A percentile compares a stretch with the other conserved stretches of the same genome.
phyloP scores from a whole-genome alignment of 30 jellyfish, hydroid and myxozoan species.

The Calvadosia cruxmelitensis region DNA sequence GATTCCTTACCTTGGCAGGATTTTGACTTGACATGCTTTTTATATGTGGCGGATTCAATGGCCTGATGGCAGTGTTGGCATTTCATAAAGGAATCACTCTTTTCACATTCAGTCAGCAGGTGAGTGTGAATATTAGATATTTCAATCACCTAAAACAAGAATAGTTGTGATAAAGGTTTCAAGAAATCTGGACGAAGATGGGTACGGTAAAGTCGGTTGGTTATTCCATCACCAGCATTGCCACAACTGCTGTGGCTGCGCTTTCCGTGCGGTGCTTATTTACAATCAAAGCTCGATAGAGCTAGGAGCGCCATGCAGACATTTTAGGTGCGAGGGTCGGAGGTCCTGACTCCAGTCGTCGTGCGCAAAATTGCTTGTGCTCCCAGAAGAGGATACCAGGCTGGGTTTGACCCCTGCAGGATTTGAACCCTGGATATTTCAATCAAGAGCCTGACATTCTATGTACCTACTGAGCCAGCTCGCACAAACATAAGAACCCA shows the following conservation, averaged over 20 bases:
- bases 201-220: background rate
- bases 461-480: too few species aligned
- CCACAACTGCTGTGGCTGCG: background rate
- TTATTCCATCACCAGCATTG: background rate
- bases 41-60: slow-evolving; percentile 18
- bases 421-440: too few species aligned
- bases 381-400: too few species aligned
- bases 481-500: too few species aligned
- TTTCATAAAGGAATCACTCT: slow-evolving; percentile 32
- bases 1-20: slow-evolving; percentile 42
- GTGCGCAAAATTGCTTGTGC: too few species aligned
- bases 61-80: slow-evolving; percentile 68
- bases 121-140: slow-evolving; percentile 55
- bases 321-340: too few species aligned
- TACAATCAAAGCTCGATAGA: background rate
- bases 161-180: background rate
- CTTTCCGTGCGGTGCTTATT: background rate
- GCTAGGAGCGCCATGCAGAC: background rate
- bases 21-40: slow-evolving; percentile 41
- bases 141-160: slow-evolving; percentile 53
- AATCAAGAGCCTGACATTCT: too few species aligned
- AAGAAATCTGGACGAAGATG: background rate
- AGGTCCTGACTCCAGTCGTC: background rate
- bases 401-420: too few species aligned
- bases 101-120: slow-evolving; percentile 74